Base-by-base conservation (phyloP, 1,140 invertebrate species). In the Spodoptera litura region DNA sequence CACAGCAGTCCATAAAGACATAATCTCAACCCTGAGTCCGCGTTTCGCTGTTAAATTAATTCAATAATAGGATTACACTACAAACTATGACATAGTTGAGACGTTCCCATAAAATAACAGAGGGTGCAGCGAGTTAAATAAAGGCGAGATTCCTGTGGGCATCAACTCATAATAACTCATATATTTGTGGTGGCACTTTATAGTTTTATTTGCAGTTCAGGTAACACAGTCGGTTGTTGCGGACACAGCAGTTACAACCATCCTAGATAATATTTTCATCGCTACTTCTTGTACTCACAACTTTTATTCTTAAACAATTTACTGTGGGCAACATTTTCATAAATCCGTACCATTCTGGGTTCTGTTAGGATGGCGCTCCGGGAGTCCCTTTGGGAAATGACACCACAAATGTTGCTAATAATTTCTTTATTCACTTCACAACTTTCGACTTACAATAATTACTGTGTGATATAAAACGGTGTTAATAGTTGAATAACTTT, bases 1-100 rank as follows among this genome's bases (percentile, higher is more conserved):
- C 64, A 56, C 73, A 62, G 9, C 59, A 76, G 44, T 76, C 31
- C 73, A 76, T 76, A 76, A 76, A 76, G 73, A 76, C 73, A 64
- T 76, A 76, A 70, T 70, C 66, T 76, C 44, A 35, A 15, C 31
- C 3, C 71, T 27, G 13, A 53, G 38, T 64, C 49, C 59, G 51
- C 71, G 51, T 74, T 6, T 49, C 56, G 56, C 38, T 74, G 59
- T 76, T 62, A 76, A 76, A 76, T 55, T 74, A 74, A 74, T 61
- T 61, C 71, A 59, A 51, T 74, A 74, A 74, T 74, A 74, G 58
- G 55, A 52, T 61, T 59, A 74, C 55, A 59, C 71, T 44, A 74
- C 56, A 74, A 74, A 31, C 61, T 59, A 61, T 74, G 51, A 58
- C 25, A 61, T 27, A 49, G 71, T 74, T 61, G 38, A 74, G 20